A percentile compares a stretch with the other conserved stretches of the same genome.
These are phyloP conservation scores for Lithobates sylvaticus DNA, from an alignment of 2,797 vertebrate genomes.

Conservation along the genomic window DNA sequence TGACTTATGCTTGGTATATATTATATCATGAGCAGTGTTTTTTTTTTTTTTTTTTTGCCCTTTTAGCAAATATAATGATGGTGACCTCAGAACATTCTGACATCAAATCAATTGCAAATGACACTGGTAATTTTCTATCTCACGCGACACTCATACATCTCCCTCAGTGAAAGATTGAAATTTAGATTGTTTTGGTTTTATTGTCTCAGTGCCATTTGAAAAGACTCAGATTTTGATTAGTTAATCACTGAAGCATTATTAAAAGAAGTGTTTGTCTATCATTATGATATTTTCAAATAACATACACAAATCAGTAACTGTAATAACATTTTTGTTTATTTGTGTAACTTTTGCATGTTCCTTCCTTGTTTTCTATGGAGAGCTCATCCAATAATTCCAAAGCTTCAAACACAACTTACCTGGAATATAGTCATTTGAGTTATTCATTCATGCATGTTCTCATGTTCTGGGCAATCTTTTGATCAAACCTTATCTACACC, in stretches of 20 bases:
- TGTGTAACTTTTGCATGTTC: background rate
- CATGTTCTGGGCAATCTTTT: too few species aligned
- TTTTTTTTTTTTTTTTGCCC: slow-evolving; percentile 25
- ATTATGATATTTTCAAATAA: slow-evolving; percentile 17
- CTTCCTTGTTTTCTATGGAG: too few species aligned
- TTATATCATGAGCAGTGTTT: slow-evolving; percentile 27
- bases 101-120: slow-evolving; percentile 61
- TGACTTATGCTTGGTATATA: slow-evolving; percentile 43
- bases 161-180: slow-evolving; percentile 56
- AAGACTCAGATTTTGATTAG: slow-evolving; percentile 54
- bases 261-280: slow-evolving; percentile 27
- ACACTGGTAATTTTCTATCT: slow-evolving; percentile 59
- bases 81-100: slow-evolving; percentile 60
- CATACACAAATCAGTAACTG: background rate
- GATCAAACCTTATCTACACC: too few species aligned
- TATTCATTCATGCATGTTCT: too few species aligned
- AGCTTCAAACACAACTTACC: too few species aligned
- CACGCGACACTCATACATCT: slow-evolving; percentile 51
- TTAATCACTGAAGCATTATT: slow-evolving; percentile 54
- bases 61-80: slow-evolving; percentile 59
- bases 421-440: too few species aligned
- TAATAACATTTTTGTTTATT: slow-evolving; percentile 8
- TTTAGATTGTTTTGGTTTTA: slow-evolving; percentile 44
- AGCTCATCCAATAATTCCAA: too few species aligned
- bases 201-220: slow-evolving; percentile 52